Conservation (phyloP, 2,113 vertebrate genomes). For the Lagenorhynchus albirostris region DNA sequence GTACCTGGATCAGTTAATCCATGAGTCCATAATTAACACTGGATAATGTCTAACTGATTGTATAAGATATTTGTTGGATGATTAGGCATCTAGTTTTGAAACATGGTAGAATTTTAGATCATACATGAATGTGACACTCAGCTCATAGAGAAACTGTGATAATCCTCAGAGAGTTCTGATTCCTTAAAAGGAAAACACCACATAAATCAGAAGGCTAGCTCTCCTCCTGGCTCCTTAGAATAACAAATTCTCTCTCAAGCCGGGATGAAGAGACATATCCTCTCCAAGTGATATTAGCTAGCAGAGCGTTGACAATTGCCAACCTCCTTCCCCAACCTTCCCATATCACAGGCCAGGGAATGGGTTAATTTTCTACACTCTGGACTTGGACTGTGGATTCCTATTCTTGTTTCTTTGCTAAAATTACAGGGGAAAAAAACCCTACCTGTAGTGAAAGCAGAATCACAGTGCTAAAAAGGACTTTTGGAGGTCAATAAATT, state of each 20-base stretch:
- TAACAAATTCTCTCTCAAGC: neutral
- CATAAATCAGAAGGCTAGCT: neutral
- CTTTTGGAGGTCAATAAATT: slow-evolving; percentile 51
- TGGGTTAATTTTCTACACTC: neutral
- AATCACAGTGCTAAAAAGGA: neutral
- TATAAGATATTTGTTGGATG: neutral
- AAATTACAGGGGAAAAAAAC: neutral
- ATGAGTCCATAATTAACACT: neutral
- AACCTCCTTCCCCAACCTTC: neutral
- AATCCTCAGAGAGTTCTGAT: neutral
- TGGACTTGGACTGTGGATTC: neutral
- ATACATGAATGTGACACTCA: neutral
- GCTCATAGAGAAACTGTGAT: slow-evolving; percentile 20
- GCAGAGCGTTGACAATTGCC: neutral
- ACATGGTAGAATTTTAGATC: slow-evolving; percentile 7
- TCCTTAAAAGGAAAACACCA: slow-evolving; percentile 4
- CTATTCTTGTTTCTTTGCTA: slow-evolving; percentile 38
- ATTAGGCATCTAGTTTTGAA: neutral
- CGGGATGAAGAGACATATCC: neutral
- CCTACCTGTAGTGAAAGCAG: neutral
- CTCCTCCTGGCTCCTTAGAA: neutral
- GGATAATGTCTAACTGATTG: neutral
- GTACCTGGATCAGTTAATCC: neutral
- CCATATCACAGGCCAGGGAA: neutral
- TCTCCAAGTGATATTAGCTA: neutral